Evolutionary conservation across 2,797 vertebrate genomes (phyloP).

Genomic region (Dromococcyx pavoninus): DNA sequence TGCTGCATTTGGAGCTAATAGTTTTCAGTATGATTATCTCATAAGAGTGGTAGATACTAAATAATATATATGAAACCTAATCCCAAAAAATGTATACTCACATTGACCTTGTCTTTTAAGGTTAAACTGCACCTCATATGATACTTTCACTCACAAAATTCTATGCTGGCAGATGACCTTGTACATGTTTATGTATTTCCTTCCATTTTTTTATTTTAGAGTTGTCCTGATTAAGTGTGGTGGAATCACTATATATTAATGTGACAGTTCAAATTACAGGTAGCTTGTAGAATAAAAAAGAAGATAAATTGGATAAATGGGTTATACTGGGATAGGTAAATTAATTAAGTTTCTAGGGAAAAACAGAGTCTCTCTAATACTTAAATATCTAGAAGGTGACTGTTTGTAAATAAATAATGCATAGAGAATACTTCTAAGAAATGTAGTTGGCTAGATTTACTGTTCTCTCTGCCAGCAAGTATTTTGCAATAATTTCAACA

Average conservation of each 20-base stretch:
- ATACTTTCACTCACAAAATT: background rate
- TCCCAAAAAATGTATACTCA: background rate
- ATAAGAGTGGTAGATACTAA: background rate
- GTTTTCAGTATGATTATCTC: background rate
- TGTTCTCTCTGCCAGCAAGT: slow-evolving; percentile 65
- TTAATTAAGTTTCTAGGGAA: slow-evolving; percentile 61
- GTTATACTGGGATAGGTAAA: slow-evolving; percentile 43
- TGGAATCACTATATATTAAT: slow-evolving; percentile 52
- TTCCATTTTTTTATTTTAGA: slow-evolving; percentile 43
- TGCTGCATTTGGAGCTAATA: background rate
- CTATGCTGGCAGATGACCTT: slow-evolving; percentile 26
- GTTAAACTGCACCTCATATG: background rate
- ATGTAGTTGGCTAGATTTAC: slow-evolving; percentile 59
- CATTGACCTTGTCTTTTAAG: background rate
- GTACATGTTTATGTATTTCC: slow-evolving; percentile 43
- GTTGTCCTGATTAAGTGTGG: slow-evolving; percentile 45
- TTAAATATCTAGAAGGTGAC: slow-evolving; percentile 69
- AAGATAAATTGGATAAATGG: slow-evolving; percentile 58
- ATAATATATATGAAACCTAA: background rate
- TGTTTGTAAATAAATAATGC: slow-evolving; percentile 75
- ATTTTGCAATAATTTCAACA: slow-evolving; percentile 70
- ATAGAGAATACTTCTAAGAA: slow-evolving; percentile 66
- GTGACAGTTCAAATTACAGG: slow-evolving; percentile 53
- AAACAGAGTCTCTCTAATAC: slow-evolving; percentile 47
- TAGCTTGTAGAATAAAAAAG: slow-evolving; percentile 53